Evolutionary conservation across 2,113 vertebrate genomes (phyloP).

Genomic region (Damaliscus lunatus): DNA sequence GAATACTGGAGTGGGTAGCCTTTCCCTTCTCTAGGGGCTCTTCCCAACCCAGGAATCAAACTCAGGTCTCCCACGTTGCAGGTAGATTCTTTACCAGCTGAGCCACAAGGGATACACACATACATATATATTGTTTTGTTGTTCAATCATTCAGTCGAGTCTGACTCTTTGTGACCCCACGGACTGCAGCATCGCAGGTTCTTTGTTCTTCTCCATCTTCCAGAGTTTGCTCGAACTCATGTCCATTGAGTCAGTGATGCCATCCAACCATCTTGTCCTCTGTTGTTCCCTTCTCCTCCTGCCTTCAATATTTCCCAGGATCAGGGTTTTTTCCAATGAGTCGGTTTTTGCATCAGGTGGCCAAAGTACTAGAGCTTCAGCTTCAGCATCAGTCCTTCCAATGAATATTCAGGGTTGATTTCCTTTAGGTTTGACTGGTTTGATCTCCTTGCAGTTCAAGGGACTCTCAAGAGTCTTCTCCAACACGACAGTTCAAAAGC

Average conservation of each 20-base stretch:
- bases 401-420: not conserved
- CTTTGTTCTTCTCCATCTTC: not conserved
- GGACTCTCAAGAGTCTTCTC: not conserved
- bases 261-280: not conserved
- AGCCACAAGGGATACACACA: not conserved
- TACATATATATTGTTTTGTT: not conserved
- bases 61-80: not conserved
- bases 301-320: not conserved
- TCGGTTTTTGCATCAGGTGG: not conserved
- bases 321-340: not conserved
- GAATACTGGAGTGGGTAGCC: not conserved
- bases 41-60: not conserved
- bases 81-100: not conserved
- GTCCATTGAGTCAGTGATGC: not conserved
- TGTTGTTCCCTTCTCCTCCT: not conserved
- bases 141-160: not conserved
- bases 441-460: not conserved
- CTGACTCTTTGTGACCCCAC: not conserved
- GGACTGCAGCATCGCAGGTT: not conserved
- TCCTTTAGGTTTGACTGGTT: not conserved
- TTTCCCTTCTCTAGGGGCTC: not conserved
- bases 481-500: not conserved
- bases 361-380: not conserved
- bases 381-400: not conserved
- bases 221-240: not conserved